phyloP scores from a whole-genome alignment of 2,113 vertebrate genomes.

The Fulmarus glacialis region DNA sequence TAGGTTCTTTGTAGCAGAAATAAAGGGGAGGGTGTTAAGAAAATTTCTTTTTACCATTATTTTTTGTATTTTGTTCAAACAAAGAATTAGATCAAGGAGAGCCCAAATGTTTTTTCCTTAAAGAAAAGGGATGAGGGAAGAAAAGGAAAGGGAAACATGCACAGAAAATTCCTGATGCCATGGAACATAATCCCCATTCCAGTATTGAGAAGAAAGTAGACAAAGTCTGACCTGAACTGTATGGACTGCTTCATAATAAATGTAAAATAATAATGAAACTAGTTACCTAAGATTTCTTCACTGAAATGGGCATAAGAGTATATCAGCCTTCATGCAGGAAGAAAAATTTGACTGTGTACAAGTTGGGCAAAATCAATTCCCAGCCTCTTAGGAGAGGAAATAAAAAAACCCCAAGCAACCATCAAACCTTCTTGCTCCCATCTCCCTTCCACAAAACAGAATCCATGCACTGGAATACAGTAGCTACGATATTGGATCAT shows the following conservation, averaged over 20 bases:
- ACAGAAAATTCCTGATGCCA: not conserved
- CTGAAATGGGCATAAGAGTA: not conserved
- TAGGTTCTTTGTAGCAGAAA: not conserved
- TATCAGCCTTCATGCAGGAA: not conserved
- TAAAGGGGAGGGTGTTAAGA: not conserved
- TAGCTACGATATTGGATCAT: not conserved
- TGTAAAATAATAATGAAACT: not conserved
- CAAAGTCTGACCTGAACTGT: not conserved
- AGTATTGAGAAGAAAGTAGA: not conserved
- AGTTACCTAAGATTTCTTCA: not conserved
- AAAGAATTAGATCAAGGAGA: not conserved
- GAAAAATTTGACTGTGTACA: not conserved
- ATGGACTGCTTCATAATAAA: not conserved
- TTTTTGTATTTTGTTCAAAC: not conserved
- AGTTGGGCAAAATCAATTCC: not conserved
- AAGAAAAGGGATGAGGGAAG: not conserved
- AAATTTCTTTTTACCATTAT: not conserved
- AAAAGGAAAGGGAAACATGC: not conserved
- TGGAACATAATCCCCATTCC: not conserved
- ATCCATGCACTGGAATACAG: not conserved
- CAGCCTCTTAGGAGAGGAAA: not conserved
- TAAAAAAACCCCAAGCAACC: not conserved
- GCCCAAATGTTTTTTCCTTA: not conserved
- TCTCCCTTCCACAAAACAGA: not conserved
- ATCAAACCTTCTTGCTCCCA: not conserved